Conservation (phyloP, 1,140 invertebrate species). For the Homarus americanus region DNA sequence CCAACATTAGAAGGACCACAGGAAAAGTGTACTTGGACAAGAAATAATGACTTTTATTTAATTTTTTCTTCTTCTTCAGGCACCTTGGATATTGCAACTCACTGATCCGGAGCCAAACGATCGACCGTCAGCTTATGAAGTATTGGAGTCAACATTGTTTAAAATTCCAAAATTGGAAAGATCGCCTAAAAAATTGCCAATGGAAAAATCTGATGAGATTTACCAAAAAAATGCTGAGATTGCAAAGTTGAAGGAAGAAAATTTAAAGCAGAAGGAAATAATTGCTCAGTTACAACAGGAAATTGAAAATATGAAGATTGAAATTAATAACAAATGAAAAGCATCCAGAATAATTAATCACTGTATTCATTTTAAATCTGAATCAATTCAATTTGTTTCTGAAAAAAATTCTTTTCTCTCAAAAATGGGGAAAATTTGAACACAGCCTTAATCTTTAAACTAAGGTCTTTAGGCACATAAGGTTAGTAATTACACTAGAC, state of each 20-base stretch:
- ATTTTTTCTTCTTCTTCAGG: background rate
- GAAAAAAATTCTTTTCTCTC: background rate
- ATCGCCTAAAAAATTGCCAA: too few relatives aligned
- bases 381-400: background rate
- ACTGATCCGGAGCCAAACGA: slow-evolving; percentile 12
- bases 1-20: background rate
- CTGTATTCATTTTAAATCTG: too few relatives aligned
- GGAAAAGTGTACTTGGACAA: background rate
- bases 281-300: background rate
- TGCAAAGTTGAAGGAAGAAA: slow-evolving; percentile 28
- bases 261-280: background rate
- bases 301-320: background rate
- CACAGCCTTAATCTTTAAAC: too few relatives aligned
- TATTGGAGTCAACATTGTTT: slow-evolving; percentile 18
- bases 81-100: slow-evolving; percentile 25
- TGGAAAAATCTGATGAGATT: background rate
- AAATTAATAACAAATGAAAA: background rate
- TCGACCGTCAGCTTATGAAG: slow-evolving; percentile 23
- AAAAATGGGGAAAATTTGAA: too few relatives aligned
- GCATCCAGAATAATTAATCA: background rate
- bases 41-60: too few relatives aligned
- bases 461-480: too few relatives aligned
- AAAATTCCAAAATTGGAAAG: background rate
- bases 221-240: background rate
- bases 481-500: too few relatives aligned